phyloP scores from a whole-genome alignment of 2,113 vertebrate species.

The Chlamydotis undulata region DNA sequence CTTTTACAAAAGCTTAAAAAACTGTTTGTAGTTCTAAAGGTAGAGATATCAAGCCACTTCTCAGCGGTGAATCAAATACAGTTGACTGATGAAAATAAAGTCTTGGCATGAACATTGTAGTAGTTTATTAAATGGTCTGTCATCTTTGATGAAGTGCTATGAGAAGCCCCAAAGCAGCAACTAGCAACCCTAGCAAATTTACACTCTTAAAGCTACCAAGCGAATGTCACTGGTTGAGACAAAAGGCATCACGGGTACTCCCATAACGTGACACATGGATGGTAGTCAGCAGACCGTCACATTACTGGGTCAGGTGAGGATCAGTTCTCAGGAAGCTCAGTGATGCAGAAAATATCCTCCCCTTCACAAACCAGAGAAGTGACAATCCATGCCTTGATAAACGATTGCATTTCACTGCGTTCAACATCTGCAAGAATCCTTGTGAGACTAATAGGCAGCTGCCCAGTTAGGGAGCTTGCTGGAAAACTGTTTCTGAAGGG shows the following conservation, averaged over 20 bases:
- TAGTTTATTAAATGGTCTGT: neutral
- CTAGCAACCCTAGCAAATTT: neutral
- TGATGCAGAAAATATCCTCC: neutral
- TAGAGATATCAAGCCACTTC: neutral
- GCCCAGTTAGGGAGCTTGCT: neutral
- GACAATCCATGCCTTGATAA: neutral
- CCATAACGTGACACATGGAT: neutral
- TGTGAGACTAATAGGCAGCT: neutral
- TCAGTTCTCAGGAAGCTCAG: neutral
- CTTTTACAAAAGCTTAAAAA: neutral
- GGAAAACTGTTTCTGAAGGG: neutral
- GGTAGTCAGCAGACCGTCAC: neutral
- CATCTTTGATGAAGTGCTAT: neutral
- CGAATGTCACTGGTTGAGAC: rapidly evolving
- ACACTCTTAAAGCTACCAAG: neutral
- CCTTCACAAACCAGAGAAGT: neutral
- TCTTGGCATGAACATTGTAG: neutral
- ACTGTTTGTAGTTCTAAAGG: neutral
- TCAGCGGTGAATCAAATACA: neutral
- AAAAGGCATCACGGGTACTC: neutral
- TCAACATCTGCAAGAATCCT: neutral
- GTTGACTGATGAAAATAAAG: neutral
- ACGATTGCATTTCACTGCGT: neutral
- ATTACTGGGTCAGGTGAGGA: neutral
- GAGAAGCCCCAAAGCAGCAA: neutral